Conservation (phyloP, 1,140 invertebrate genomes). For the Papilio polyxenes region DNA sequence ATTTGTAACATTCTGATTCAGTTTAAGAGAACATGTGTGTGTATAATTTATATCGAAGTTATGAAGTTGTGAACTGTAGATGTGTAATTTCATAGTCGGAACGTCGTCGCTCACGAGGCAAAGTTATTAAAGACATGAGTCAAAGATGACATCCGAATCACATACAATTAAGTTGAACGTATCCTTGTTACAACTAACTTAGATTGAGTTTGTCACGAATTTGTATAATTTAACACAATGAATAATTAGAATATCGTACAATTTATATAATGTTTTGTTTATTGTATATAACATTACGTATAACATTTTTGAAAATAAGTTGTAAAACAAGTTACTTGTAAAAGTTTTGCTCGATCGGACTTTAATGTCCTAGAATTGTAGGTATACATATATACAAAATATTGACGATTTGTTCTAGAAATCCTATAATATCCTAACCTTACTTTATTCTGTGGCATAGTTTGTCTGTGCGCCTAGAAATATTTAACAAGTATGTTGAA, state of each 20-base stretch:
- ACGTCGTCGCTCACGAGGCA: not conserved
- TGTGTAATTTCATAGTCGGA: not conserved
- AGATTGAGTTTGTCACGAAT: not conserved
- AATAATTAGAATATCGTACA: not conserved
- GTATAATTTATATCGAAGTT: conserved; percentile 6
- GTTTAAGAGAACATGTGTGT: not conserved
- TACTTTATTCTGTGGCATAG: too few relatives aligned
- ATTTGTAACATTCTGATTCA: not conserved
- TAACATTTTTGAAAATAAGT: too few relatives aligned
- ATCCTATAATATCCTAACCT: too few relatives aligned
- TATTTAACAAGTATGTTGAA: too few relatives aligned
- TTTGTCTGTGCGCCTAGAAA: too few relatives aligned
- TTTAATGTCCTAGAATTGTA: too few relatives aligned
- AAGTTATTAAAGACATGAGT: not conserved
- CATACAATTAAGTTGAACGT: conserved; percentile 16
- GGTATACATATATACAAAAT: too few relatives aligned
- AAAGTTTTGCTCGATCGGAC: too few relatives aligned
- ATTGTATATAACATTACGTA: too few relatives aligned
- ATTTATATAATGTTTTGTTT: not conserved
- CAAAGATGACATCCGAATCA: conserved; percentile 15
- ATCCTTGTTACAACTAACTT: conserved; percentile 14
- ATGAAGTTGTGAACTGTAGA: not conserved
- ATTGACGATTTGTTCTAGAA: too few relatives aligned
- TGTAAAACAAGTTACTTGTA: too few relatives aligned
- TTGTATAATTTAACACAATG: conserved; percentile 1